These are phyloP conservation scores for Dryoscopus gambensis DNA, from an alignment of 2,113 vertebrate genomes.

Conservation along the genomic window DNA sequence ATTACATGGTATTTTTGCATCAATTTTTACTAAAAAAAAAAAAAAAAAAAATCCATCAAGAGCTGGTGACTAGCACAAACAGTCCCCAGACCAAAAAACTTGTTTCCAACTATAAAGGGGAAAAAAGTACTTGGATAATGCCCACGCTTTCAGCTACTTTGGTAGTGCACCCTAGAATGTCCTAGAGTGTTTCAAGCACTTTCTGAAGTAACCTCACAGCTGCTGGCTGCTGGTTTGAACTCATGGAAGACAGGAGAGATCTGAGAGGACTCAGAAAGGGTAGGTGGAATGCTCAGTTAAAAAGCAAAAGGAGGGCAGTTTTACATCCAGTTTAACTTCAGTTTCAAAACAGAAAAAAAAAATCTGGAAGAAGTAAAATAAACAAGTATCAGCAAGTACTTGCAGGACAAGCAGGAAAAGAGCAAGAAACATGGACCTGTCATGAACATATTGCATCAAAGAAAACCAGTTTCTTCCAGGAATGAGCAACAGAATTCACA, in stretches of 20 bases:
- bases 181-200: not conserved
- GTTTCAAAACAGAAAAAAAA: not conserved
- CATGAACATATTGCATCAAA: not conserved
- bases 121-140: not conserved
- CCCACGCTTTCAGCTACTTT: not conserved
- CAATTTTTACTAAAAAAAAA: not conserved
- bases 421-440: not conserved
- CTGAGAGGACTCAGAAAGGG: not conserved
- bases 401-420: not conserved
- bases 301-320: fast-evolving
- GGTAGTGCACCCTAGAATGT: not conserved
- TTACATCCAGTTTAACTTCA: not conserved
- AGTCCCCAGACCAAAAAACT: not conserved
- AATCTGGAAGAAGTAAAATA: not conserved
- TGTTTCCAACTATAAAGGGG: not conserved
- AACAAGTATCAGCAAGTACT: not conserved
- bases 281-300: not conserved
- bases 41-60: not conserved
- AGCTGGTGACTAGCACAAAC: not conserved
- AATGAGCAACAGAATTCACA: not conserved
- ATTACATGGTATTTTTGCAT: not conserved
- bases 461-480: not conserved
- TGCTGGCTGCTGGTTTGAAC: not conserved
- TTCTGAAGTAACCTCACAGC: not conserved
- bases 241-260: not conserved